These are phyloP conservation scores for Pachyramphus minor DNA, from an alignment of 2,113 vertebrate species.

Conservation along the genomic window DNA sequence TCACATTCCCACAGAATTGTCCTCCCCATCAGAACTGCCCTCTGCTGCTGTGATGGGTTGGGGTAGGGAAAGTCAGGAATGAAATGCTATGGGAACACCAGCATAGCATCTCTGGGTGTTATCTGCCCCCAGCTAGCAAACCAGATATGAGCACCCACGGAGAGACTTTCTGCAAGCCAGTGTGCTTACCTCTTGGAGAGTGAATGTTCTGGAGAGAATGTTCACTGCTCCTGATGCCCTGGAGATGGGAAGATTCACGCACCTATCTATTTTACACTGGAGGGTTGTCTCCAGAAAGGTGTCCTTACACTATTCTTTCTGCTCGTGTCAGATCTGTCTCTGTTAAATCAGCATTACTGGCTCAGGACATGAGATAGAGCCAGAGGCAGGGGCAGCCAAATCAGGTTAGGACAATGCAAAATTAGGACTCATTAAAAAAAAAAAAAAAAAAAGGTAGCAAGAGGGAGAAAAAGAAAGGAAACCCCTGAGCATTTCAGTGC, in stretches of 20 bases:
- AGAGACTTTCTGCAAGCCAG: background rate
- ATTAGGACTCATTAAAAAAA: background rate
- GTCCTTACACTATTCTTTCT: background rate
- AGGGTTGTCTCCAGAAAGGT: background rate
- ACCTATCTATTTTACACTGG: background rate
- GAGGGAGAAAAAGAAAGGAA: background rate
- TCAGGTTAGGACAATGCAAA: background rate
- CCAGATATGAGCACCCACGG: background rate
- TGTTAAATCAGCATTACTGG: background rate
- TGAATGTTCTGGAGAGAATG: background rate
- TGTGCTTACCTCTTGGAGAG: background rate
- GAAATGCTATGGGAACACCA: background rate
- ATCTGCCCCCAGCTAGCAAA: background rate
- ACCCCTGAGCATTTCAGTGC: background rate
- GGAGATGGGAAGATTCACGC: background rate
- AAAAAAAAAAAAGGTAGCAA: rapidly evolving
- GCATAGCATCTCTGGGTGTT: background rate
- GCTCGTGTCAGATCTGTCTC: background rate
- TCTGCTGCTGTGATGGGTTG: background rate
- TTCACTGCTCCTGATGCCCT: background rate
- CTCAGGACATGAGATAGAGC: background rate
- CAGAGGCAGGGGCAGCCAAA: conserved; percentile 1
- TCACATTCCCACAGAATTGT: background rate
- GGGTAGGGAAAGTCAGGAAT: background rate
- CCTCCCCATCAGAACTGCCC: background rate